Evolutionary conservation across 2,113 vertebrate species (phyloP).

Genomic region (Acrocephalus arundinaceus): DNA sequence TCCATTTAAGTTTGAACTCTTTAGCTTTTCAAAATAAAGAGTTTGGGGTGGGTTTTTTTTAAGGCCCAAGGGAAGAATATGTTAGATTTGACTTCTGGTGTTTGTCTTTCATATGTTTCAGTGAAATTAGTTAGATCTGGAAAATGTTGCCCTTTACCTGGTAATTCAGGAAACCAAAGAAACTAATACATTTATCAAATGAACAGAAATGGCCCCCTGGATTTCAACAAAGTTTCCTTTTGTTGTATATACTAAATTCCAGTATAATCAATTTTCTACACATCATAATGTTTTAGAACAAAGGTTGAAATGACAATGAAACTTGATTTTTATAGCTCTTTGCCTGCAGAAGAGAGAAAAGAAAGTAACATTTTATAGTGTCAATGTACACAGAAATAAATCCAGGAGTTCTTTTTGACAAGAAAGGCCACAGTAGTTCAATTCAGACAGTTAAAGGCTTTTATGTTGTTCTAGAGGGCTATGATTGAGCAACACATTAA

Average conservation of each 20-base stretch:
- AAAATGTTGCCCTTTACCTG: slow-evolving; percentile 74
- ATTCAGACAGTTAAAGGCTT: not conserved
- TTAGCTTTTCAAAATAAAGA: slow-evolving; percentile 62
- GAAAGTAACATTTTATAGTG: slow-evolving; percentile 36
- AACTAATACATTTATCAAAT: slow-evolving; percentile 73
- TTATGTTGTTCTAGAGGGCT: not conserved
- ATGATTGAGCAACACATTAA: not conserved
- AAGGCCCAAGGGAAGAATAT: slow-evolving; percentile 66
- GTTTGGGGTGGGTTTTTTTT: not conserved
- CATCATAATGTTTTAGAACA: slow-evolving; percentile 56
- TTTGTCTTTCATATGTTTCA: slow-evolving; percentile 74
- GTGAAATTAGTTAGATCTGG: slow-evolving; percentile 73
- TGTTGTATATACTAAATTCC: slow-evolving; percentile 31
- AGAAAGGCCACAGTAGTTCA: slow-evolving; percentile 24
- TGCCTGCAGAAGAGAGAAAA: slow-evolving; percentile 20
- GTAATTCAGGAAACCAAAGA: slow-evolving; percentile 74
- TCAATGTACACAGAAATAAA: slow-evolving; percentile 52
- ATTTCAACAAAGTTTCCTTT: slow-evolving; percentile 63
- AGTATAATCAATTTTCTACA: slow-evolving; percentile 64
- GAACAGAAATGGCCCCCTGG: slow-evolving; percentile 56
- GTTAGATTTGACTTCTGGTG: slow-evolving; percentile 72
- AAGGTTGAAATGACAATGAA: slow-evolving; percentile 51
- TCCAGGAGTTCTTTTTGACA: slow-evolving; percentile 20
- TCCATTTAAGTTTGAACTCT: slow-evolving; percentile 61
- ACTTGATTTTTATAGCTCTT: slow-evolving; percentile 38